Percentiles rank a stretch among this genome's conserved stretches.
Evolutionary conservation across 1,140 invertebrate species (phyloP).

Genomic region (Calliphora vicina): DNA sequence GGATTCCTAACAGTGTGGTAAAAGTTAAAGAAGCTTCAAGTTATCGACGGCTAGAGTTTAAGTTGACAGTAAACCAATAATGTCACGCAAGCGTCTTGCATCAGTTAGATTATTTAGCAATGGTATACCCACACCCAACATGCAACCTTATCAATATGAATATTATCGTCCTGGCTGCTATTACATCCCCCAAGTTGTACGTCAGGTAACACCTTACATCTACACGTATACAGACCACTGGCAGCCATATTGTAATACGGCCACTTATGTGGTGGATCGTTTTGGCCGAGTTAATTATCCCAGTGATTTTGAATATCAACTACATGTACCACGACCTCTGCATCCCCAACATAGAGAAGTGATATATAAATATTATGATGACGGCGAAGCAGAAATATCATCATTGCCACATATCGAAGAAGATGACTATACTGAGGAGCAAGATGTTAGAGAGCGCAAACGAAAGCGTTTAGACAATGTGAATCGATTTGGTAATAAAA

Average conservation of each 20-base stretch:
- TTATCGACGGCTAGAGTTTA: background rate
- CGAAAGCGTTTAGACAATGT: conserved; percentile 24
- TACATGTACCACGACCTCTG: conserved; percentile 29
- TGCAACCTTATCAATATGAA: conserved; percentile 19
- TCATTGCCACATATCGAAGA: conserved; percentile 1
- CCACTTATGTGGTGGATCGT: conserved; percentile 39
- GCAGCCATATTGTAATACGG: conserved; percentile 6
- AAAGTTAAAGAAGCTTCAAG: background rate
- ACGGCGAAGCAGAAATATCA: background rate
- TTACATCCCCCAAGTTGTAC: conserved; percentile 13
- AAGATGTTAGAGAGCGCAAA: conserved; percentile 30
- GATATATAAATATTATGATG: background rate
- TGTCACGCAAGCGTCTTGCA: conserved; percentile 18
- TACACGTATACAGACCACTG: conserved; percentile 5
- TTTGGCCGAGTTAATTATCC: conserved; percentile 40
- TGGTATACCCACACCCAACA: background rate
- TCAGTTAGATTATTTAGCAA: background rate
- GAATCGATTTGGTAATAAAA: background rate
- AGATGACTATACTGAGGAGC: conserved; percentile 2
- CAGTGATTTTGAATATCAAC: conserved; percentile 42
- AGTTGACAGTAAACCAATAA: background rate
- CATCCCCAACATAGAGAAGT: background rate
- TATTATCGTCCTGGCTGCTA: conserved; percentile 39
- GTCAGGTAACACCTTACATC: background rate
- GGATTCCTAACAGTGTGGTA: background rate